Evolutionary conservation across 2,797 vertebrate species (phyloP), one percentile per base, ranked within the genome.

Genomic region (Erithacus rubecula): DNA sequence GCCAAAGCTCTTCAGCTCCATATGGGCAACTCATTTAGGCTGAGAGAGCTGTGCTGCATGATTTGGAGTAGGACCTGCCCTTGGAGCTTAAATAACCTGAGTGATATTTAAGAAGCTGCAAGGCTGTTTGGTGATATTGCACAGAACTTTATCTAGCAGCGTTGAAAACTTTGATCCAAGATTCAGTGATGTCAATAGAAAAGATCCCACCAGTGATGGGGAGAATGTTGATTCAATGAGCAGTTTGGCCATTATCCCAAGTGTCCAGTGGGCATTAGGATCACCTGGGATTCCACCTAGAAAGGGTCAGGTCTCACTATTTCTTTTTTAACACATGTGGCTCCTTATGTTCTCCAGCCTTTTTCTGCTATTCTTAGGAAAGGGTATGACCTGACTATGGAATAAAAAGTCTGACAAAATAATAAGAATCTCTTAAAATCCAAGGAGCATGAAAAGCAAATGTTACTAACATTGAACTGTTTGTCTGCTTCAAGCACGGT

Each of bases 11-110:
- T 89, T 65, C 0, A 0, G 46, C 52, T 68, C 65, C 46, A 34
- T 86, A 93, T 95, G 93, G 80, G 67, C 77, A 91, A 55, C 51
- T 94, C 91, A 79, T 94, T 94, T 55, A 69, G 65, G 58, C 24
- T 52, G 51, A 67, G 46, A n/a, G 71, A 36, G 22, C 53, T 65
- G 46, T 1, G 3, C 32, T 6, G 4, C 53, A 32, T 15, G 53
- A 32, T 47, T 12, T 62, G 62, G 62, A 86, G 81, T 3, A 69
- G 59, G 53, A 58, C 41, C 63, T 82, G 36, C 63, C 86, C 81
- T 81, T 55, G 34, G 58, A 75, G 49, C 82, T 90, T 83, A 71
- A 94, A 75, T 34, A 85, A 32, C 34, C 37, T 8, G 36, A 43
- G 24, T 23, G 18, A 15, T 51, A 87, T 34, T 81, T 72, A 75